Conservation (phyloP, 2,888 invertebrate genomes). For the Plagodis dolabraria region DNA sequence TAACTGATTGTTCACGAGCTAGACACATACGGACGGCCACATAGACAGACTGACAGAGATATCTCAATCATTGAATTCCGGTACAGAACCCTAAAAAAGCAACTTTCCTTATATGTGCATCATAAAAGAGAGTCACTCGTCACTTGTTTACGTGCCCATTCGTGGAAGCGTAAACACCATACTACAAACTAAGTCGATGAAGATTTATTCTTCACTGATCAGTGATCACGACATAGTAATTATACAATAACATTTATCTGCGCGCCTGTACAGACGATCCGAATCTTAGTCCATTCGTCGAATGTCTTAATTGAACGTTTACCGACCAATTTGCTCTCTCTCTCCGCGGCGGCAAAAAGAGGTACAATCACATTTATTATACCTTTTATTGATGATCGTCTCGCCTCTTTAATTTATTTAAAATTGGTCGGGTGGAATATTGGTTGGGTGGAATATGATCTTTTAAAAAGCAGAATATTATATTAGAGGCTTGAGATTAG, state of each 20-base stretch:
- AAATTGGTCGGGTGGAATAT: too few species aligned
- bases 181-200: conserved; percentile 22
- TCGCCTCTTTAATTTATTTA: conserved; percentile 28
- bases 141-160: too few species aligned
- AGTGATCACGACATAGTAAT: conserved; percentile 1
- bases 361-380: conserved; percentile 23
- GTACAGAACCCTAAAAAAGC: too few species aligned
- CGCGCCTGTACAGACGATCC: conserved; percentile 54
- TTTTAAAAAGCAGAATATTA: background rate
- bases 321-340: conserved; percentile 62
- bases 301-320: conserved; percentile 75
- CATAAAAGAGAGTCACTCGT: too few species aligned
- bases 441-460: conserved; percentile 2
- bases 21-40: too few species aligned
- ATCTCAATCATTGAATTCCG: too few species aligned
- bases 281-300: conserved; percentile 48
- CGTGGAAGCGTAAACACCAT: background rate
- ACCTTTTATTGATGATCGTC: conserved; percentile 23
- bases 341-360: conserved; percentile 12
- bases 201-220: conserved; percentile 12
- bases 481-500: background rate
- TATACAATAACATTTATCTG: conserved; percentile 36
- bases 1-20: too few species aligned
- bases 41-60: too few species aligned
- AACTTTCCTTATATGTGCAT: too few species aligned